Percentiles rank a stretch among this genome's conserved stretches.
Evolutionary conservation across 2,113 vertebrate genomes (phyloP).

Genomic region (Anhinga anhinga): DNA sequence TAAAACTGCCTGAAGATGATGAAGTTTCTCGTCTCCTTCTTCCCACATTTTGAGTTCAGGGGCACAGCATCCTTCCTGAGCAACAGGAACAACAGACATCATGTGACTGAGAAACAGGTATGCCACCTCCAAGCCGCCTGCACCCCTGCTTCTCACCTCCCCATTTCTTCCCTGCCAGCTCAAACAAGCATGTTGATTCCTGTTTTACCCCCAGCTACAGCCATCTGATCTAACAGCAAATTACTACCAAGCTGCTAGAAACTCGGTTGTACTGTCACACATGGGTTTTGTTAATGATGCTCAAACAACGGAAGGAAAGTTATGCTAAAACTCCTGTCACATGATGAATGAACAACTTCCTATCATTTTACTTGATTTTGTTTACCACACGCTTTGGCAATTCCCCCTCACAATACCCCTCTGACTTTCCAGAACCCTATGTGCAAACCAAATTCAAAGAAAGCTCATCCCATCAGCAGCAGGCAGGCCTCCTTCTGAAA

Average conservation of each 20-base stretch:
- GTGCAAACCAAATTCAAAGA: background rate
- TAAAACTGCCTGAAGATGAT: background rate
- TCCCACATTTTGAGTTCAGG: background rate
- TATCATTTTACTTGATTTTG: background rate
- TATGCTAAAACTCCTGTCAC: background rate
- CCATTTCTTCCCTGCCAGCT: background rate
- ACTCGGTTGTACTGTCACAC: background rate
- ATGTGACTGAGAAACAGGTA: background rate
- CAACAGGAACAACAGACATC: background rate
- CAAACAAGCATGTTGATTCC: fast-evolving
- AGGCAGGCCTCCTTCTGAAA: background rate
- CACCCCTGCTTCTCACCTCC: background rate
- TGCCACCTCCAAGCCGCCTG: background rate
- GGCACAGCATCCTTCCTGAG: background rate
- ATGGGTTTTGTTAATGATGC: background rate
- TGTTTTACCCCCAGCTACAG: background rate
- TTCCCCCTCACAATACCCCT: background rate
- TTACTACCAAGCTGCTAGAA: background rate
- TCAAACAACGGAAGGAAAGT: background rate
- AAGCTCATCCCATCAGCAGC: background rate
- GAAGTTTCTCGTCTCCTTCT: background rate
- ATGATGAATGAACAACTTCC: background rate
- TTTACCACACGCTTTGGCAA: background rate
- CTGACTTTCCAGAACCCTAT: background rate
- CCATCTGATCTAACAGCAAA: background rate